Evolutionary conservation across 2,113 vertebrate species (phyloP), one percentile per base, ranked within the genome.

Genomic region (Cebidichthys violaceus): DNA sequence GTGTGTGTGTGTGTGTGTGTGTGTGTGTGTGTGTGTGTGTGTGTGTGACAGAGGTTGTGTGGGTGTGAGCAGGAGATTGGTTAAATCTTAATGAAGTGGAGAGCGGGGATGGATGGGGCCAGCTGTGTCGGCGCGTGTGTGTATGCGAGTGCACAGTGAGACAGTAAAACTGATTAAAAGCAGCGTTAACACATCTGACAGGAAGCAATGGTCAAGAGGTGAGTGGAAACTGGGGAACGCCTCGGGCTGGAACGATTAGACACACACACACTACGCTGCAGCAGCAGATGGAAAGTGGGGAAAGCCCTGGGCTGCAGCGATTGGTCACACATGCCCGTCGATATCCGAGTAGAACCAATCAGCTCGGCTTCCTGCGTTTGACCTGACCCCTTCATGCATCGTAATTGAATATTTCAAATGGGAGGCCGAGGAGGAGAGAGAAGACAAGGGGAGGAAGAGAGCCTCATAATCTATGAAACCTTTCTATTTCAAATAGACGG

Each of bases 261-360:
- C 90, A 94, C 94, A 91, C 83, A 79, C 78, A 59, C 55, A 57
- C 54, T 27, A 24, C 55, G 52, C 67, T 65, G 50, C 64, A 47
- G 70, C 85, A 77, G 72, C 87, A 91, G 74, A 84, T 87, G 86
- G 88, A 88, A 74, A 76, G 50, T 70, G 85, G 81, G 90, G 91
- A 90, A 93, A 90, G 88, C 90, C 78, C 83, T 91, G 82, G 89
- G 91, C 89, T 65, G 76, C 86, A 87, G 69, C 88, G 87, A 96
- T 95, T 95, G 93, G 95, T 94, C 92, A 94, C 95, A 95, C 93
- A 92, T 93, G 81, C 86, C 75, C 93, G 66, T 87, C 73, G 86
- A 94, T 90, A 93, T 86, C 81, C 43, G 84, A 94, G 91, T 87
- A 91, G 91, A 95, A 95, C 94, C 92, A 94, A 95, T 94, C 90